Conservation (phyloP, 2,113 vertebrate species). For the Rhadina sibilatrix region DNA sequence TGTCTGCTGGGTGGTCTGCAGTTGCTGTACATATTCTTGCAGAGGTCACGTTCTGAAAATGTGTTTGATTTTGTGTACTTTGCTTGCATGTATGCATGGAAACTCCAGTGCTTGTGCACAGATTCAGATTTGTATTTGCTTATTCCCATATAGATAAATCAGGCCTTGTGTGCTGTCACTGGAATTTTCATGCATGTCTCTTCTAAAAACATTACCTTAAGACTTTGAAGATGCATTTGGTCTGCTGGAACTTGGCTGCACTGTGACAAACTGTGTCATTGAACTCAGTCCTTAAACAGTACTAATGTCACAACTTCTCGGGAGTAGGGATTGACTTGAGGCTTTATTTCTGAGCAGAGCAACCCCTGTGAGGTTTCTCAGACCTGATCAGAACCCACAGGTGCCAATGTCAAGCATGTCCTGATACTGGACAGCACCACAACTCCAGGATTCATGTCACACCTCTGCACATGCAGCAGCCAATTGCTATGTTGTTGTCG, state of each 20-base stretch:
- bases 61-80: conserved; percentile 29
- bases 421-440: neutral
- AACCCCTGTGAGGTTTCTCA: neutral
- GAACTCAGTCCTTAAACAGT: neutral
- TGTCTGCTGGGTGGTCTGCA: conserved; percentile 37
- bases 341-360: neutral
- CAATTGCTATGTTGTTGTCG: neutral
- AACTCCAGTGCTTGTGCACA: conserved; percentile 40
- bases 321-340: neutral
- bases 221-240: neutral
- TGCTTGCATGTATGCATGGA: conserved; percentile 49
- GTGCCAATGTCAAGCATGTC: fast-evolving
- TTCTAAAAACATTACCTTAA: neutral
- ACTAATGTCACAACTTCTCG: neutral
- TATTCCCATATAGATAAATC: neutral
- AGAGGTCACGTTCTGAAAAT: conserved; percentile 12
- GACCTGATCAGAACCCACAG: neutral
- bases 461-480: neutral
- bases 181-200: conserved; percentile 36
- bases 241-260: neutral
- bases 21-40: conserved; percentile 57
- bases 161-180: conserved; percentile 34
- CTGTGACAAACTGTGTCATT: neutral
- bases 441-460: neutral
- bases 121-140: neutral